phyloP scores from a whole-genome alignment of 1,140 invertebrate genomes.

The Bombyx mandarina region DNA sequence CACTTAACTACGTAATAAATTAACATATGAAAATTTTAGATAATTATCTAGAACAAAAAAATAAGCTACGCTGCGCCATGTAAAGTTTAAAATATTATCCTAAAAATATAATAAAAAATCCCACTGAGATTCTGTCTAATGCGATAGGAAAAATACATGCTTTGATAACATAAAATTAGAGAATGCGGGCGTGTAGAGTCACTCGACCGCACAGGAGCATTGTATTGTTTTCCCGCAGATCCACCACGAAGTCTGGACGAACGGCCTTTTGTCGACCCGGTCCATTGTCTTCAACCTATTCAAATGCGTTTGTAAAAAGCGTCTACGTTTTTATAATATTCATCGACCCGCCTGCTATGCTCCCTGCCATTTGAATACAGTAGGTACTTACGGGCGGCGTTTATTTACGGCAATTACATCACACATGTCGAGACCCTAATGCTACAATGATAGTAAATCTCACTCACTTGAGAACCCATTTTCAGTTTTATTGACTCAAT shows the following conservation, averaged over 20 bases:
- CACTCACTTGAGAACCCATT: slow-evolving; percentile 35
- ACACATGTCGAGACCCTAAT: slow-evolving; percentile 27
- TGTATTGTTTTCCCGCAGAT: slow-evolving; percentile 46
- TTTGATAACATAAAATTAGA: slow-evolving; percentile 7
- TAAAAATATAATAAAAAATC: no score
- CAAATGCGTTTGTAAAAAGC: slow-evolving; percentile 38
- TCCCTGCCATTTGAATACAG: slow-evolving; percentile 14
- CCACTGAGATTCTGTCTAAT: no score
- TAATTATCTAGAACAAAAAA: no score
- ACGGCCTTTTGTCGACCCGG: slow-evolving; percentile 44
- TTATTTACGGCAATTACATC: slow-evolving; percentile 15
- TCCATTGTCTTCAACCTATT: slow-evolving; percentile 48
- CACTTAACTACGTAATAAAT: no score
- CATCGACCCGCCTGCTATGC: slow-evolving; percentile 29
- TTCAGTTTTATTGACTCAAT: slow-evolving; percentile 52
- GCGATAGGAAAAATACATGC: no score
- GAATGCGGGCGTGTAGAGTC: slow-evolving; percentile 45
- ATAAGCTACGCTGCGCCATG: no score
- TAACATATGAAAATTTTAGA: no score
- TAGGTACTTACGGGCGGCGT: slow-evolving; percentile 9
- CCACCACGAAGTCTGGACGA: slow-evolving; percentile 41
- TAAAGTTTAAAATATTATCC: no score
- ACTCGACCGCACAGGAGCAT: slow-evolving; percentile 48
- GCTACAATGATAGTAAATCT: slow-evolving; percentile 42
- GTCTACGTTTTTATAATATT: slow-evolving; percentile 39